Percentiles rank a stretch among this genome's conserved stretches.
Conservation (phyloP, 2,888 invertebrate species). For the Lochmaea crataegi region DNA sequence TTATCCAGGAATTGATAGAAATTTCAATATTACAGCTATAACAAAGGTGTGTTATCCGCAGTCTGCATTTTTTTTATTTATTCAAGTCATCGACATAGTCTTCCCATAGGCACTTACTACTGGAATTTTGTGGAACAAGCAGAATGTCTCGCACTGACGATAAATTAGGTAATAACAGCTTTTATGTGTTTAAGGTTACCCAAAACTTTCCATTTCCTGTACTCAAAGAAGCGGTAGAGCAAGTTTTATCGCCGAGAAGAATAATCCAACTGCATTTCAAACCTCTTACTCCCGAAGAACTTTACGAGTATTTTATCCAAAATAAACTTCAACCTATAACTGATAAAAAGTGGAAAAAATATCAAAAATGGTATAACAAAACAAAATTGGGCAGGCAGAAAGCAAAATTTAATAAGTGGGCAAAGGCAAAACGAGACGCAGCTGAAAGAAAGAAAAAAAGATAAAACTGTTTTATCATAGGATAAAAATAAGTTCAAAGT, state of each 20-base stretch:
- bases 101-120: no score
- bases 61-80: neutral
- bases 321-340: constrained; percentile 59
- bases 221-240: constrained; percentile 65
- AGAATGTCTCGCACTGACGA: no score
- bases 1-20: constrained; percentile 70
- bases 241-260: constrained; percentile 66
- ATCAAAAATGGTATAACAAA: constrained; percentile 66
- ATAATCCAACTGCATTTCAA: constrained; percentile 67
- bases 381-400: constrained; percentile 37
- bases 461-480: neutral
- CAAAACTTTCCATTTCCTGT: constrained; percentile 69
- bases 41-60: constrained; percentile 60
- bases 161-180: neutral
- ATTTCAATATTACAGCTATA: constrained; percentile 71
- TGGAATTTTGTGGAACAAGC: no score
- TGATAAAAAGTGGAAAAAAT: constrained; percentile 67
- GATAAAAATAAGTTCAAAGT: no score
- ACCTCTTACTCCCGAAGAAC: constrained; percentile 68
- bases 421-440: constrained; percentile 20
- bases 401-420: constrained; percentile 20
- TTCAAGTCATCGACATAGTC: no score
- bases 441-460: neutral
- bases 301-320: constrained; percentile 65
- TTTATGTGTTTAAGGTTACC: constrained; percentile 57